phyloP scores from a whole-genome alignment of 2,113 vertebrate genomes.

The Sinocyclocheilus maitianheensis region DNA sequence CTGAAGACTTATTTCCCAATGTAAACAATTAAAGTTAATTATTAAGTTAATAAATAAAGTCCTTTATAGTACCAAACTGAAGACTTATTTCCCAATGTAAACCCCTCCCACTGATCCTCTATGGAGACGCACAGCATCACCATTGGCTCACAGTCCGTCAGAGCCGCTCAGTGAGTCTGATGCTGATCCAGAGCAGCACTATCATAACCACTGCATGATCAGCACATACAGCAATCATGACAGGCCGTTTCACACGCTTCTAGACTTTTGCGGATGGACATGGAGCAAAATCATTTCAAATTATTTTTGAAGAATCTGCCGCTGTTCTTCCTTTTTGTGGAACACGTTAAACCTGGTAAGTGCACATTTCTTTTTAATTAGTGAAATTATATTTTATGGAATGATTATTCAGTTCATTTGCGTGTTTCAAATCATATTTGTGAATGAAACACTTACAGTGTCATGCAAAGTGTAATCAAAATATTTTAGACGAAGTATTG shows the following conservation, averaged over 20 bases:
- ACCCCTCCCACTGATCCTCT: neutral
- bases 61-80: neutral
- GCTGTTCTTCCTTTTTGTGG: conserved; percentile 38
- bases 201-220: neutral
- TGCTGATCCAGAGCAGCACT: neutral
- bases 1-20: neutral
- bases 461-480: neutral
- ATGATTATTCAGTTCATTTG: neutral
- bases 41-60: no score
- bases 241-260: neutral
- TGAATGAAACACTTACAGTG: neutral
- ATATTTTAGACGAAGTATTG: neutral
- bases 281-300: conserved; percentile 39
- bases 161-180: neutral
- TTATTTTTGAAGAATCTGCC: conserved; percentile 38
- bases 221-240: neutral
- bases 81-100: neutral
- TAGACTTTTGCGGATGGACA: conserved; percentile 12
- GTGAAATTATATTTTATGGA: neutral
- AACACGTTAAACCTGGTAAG: conserved; percentile 31
- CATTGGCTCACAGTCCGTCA: neutral
- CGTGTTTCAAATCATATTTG: neutral
- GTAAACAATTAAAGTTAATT: no score
- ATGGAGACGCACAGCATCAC: neutral
- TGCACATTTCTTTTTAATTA: neutral